Percentiles rank a stretch among this genome's conserved stretches.
These are phyloP conservation scores for Rhizoglyphus robini DNA, from an alignment of 1,140 invertebrate species.

Conservation along the genomic window DNA sequence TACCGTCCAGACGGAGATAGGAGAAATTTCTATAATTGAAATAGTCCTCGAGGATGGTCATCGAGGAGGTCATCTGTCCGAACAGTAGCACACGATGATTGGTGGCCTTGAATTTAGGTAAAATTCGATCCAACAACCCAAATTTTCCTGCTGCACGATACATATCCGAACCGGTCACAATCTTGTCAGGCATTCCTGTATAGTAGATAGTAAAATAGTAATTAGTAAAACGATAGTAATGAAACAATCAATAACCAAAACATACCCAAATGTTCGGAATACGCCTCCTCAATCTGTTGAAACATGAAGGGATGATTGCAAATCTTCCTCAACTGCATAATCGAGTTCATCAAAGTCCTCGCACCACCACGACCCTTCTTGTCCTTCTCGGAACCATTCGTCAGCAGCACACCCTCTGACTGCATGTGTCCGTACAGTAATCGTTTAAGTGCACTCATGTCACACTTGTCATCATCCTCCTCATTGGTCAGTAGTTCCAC, in stretches of 20 bases:
- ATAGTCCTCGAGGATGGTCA: constrained; percentile 99
- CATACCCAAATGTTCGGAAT: constrained; percentile 69
- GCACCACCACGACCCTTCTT: constrained; percentile 85
- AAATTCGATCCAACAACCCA: constrained; percentile 90
- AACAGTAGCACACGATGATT: constrained; percentile 88
- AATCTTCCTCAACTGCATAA: constrained; percentile 91
- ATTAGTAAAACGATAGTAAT: too few relatives aligned
- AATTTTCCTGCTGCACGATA: constrained; percentile 93
- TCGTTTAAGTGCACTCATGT: constrained; percentile 90
- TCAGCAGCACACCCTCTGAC: constrained; percentile 74
- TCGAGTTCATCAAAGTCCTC: constrained; percentile 98
- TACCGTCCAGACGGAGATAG: constrained; percentile 68
- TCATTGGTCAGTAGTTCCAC: constrained; percentile 88
- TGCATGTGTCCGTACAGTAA: constrained; percentile 94
- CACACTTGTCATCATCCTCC: constrained; percentile 97
- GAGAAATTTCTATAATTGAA: constrained; percentile 67
- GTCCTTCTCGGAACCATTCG: constrained; percentile 86
- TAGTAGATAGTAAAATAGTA: too few relatives aligned
- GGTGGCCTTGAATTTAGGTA: constrained; percentile 82
- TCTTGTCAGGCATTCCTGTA: too few relatives aligned
- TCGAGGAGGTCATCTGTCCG: constrained; percentile 98
- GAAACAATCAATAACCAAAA: too few relatives aligned
- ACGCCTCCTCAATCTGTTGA: constrained; percentile 92
- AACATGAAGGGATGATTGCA: constrained; percentile 99
- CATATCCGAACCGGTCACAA: constrained; percentile 68